Evolutionary conservation across 2,113 vertebrate species (phyloP).

Genomic region (Neopipo cinnamomea): DNA sequence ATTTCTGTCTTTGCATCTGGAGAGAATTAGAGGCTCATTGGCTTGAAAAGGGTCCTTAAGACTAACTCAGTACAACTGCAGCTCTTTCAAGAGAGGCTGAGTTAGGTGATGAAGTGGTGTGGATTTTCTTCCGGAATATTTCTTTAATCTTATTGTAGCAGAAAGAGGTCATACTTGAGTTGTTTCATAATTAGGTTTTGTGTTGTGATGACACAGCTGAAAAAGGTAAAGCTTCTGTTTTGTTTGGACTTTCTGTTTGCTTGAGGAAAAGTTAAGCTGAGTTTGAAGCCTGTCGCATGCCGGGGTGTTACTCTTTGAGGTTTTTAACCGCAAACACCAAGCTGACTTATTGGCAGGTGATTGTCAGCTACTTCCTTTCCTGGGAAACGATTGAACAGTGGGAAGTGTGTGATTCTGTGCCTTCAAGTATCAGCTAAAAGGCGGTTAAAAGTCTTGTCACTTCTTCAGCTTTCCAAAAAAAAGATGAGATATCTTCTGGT

Average conservation of each 20-base stretch:
- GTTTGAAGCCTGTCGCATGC: neutral
- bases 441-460: neutral
- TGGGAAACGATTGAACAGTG: neutral
- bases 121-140: neutral
- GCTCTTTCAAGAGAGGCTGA: neutral
- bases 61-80: neutral
- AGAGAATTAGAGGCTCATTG: conserved; percentile 23
- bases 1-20: conserved; percentile 52
- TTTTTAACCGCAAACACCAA: neutral
- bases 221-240: neutral
- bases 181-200: neutral
- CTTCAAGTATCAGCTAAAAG: neutral
- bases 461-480: neutral
- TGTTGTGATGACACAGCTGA: neutral
- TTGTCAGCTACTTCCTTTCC: neutral
- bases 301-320: neutral
- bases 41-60: conserved; percentile 26
- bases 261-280: neutral
- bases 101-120: neutral
- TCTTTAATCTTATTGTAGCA: neutral
- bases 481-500: neutral
- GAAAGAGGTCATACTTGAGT: neutral
- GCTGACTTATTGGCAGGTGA: neutral
- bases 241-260: neutral
- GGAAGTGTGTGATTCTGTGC: neutral